A percentile compares a stretch with the other conserved stretches of the same genome.
phyloP scores from a whole-genome alignment of 1,140 invertebrate species.

The Drosophila busckii region DNA sequence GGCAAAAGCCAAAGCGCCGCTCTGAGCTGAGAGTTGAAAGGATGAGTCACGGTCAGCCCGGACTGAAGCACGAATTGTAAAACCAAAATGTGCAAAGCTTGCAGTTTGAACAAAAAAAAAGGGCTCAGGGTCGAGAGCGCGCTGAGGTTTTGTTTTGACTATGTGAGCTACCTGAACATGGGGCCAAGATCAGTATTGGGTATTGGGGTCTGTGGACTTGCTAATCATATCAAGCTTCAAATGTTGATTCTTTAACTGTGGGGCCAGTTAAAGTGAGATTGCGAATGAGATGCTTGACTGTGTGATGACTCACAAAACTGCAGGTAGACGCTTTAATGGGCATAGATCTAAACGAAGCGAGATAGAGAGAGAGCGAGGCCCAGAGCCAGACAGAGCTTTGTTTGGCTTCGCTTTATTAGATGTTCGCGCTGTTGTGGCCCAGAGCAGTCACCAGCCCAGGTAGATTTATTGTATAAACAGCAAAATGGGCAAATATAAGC shows the following conservation, averaged over 20 bases:
- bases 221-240: slow-evolving; percentile 70
- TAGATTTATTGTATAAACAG: slow-evolving; percentile 72
- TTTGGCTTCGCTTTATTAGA: slow-evolving; percentile 46
- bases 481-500: slow-evolving; percentile 53
- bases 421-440: slow-evolving; percentile 28
- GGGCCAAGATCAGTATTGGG: slow-evolving; percentile 8
- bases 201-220: slow-evolving; percentile 33
- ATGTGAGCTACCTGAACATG: slow-evolving; percentile 48
- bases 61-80: slow-evolving; percentile 18
- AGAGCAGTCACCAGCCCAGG: slow-evolving; percentile 30
- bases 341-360: slow-evolving; percentile 1
- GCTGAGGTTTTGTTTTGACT: slow-evolving; percentile 46
- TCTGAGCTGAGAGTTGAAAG: background rate
- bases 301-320: slow-evolving; percentile 46
- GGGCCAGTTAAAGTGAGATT: slow-evolving; percentile 19
- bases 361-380: background rate
- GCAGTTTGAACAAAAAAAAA: slow-evolving; percentile 23
- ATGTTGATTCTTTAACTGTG: slow-evolving; percentile 51
- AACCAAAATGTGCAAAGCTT: slow-evolving; percentile 16
- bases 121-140: slow-evolving; percentile 49
- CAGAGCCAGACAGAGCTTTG: slow-evolving; percentile 11
- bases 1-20: slow-evolving; percentile 28
- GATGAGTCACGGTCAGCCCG: slow-evolving; percentile 25
- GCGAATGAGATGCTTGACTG: background rate
- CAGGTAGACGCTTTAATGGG: slow-evolving; percentile 34